Evolutionary conservation across 2,113 vertebrate genomes (phyloP), one percentile per base, ranked within the genome.

Genomic region (Gavia stellata): DNA sequence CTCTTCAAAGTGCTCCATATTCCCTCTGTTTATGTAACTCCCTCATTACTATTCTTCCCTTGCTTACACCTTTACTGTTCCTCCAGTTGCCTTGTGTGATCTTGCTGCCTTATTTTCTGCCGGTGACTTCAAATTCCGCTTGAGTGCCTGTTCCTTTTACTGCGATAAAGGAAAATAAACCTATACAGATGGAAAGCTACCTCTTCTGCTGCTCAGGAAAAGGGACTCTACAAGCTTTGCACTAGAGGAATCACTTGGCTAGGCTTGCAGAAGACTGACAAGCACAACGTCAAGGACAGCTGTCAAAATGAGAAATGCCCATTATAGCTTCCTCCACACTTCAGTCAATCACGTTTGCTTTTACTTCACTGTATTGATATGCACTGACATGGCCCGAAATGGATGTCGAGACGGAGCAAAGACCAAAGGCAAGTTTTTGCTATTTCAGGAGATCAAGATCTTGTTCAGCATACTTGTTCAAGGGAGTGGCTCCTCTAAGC

Each of bases 11-110:
- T 62, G 72, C 55, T 89, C 42, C 66, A 55, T 31, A 61, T 92
- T 90, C 88, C 65, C 66, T 16, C 38, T 82, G n/a, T 65, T 70
- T 66, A 58, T 47, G 65, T 4, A 38, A 25, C 81, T 79, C 79
- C 77, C 81, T 94, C 85, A 83, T 95, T 87, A 5, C 78, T 62
- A 86, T 95, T 96, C 91, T 71, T 24, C 80, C 83, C 23, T 21
- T 70, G 70, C 73, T 95, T n/a, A 14, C 33, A 47, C 62, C 82
- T 94, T 73, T 62, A 42, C 63, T 72, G 72, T 42, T 75, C 66
- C 89, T 77, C 75, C 55, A 50, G 20, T 53, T 67, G 44, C 70
- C 67, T 95, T 62, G 4, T 33, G 42, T 81, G 71, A 73, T 92
- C 70, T 75, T 28, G 2, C 86, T 91, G 84, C 86, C 74, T 86